phyloP scores from a whole-genome alignment of 2,888 invertebrate genomes.

The Synergus umbraculus region DNA sequence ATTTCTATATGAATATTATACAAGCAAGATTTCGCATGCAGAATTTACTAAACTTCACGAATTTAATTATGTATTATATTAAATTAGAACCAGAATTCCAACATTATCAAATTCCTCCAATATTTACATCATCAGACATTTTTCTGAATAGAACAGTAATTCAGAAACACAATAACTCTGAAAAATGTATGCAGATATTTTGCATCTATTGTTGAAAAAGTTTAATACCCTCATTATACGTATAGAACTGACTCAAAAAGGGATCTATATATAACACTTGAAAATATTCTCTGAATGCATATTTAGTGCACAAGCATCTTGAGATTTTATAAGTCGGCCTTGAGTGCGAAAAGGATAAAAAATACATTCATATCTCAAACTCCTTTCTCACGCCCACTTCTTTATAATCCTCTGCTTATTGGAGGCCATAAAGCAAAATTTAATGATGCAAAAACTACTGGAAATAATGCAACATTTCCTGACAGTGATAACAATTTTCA shows the following conservation, averaged over 20 bases:
- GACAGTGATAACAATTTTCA: no score
- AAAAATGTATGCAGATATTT: not conserved
- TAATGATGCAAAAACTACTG: no score
- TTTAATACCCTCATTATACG: not conserved
- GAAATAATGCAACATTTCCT: no score
- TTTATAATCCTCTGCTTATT: not conserved
- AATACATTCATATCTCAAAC: not conserved
- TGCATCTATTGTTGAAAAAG: not conserved
- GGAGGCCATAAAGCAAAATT: no score
- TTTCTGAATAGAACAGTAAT: not conserved
- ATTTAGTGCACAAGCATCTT: slow-evolving; percentile 14
- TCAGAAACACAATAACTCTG: not conserved
- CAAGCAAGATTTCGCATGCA: not conserved
- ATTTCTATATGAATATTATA: not conserved
- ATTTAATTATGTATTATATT: not conserved
- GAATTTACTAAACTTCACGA: not conserved
- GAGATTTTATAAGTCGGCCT: slow-evolving; percentile 18
- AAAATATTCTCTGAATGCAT: slow-evolving; percentile 11
- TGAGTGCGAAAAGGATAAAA: slow-evolving; percentile 14
- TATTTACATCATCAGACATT: no score
- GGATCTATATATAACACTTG: slow-evolving; percentile 16
- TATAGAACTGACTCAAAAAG: slow-evolving; percentile 25
- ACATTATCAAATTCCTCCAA: no score
- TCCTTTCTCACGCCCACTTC: not conserved
- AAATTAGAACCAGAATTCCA: not conserved